phyloP scores from a whole-genome alignment of 2,888 invertebrate genomes.

The Leptinotarsa tumamoca region DNA sequence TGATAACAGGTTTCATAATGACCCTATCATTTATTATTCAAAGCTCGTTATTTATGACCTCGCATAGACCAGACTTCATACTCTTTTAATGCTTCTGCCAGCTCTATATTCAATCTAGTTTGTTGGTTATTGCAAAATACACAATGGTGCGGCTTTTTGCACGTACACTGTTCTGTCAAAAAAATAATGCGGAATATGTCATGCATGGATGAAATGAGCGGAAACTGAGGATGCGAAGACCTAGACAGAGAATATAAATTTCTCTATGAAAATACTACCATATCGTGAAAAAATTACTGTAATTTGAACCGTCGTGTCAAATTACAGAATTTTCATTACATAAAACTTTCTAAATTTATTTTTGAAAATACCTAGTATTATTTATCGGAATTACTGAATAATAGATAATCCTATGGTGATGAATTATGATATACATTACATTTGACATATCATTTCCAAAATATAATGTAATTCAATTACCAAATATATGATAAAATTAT shows the following conservation, averaged over 20 bases:
- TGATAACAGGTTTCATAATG: conserved; percentile 60
- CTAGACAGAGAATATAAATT: not conserved
- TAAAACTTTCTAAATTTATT: no score
- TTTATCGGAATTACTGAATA: no score
- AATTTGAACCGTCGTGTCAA: no score
- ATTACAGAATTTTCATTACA: no score
- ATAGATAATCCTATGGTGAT: no score
- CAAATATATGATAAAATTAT: no score
- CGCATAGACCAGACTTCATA: conserved; percentile 53
- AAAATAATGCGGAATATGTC: conserved; percentile 41
- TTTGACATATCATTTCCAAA: no score
- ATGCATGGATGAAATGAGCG: conserved; percentile 31
- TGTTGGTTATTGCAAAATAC: conserved; percentile 42
- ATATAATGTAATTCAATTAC: no score
- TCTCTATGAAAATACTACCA: not conserved
- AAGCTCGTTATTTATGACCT: conserved; percentile 56
- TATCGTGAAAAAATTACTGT: no score
- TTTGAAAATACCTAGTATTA: no score
- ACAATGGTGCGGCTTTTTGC: conserved; percentile 39
- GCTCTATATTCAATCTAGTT: conserved; percentile 48
- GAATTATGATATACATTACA: no score
- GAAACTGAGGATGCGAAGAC: conserved; percentile 6
- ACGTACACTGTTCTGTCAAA: conserved; percentile 33
- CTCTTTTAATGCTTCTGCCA: conserved; percentile 44
- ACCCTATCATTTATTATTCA: conserved; percentile 59